Evolutionary conservation across 2,113 vertebrate genomes (phyloP).

Genomic region (Marmota flaviventris): DNA sequence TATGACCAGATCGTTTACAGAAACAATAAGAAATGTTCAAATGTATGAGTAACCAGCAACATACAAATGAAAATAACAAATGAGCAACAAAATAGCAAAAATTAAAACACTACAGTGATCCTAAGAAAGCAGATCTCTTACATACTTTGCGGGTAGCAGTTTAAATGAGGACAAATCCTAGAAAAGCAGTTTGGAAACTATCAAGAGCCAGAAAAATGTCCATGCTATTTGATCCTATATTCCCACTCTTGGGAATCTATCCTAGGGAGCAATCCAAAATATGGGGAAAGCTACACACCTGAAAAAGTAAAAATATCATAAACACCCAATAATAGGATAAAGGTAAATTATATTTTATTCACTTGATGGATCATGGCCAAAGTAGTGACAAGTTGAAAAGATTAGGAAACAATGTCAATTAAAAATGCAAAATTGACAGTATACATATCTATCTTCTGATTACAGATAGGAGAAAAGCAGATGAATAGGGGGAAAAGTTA

Average conservation of each 20-base stretch:
- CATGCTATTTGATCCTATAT: constrained; percentile 20
- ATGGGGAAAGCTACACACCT: not conserved
- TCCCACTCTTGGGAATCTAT: not conserved
- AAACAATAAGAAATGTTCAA: not conserved
- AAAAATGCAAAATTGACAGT: constrained; percentile 29
- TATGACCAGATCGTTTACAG: not conserved
- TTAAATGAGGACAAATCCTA: constrained; percentile 2
- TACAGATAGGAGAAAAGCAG: constrained; percentile 61
- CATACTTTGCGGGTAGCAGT: not conserved
- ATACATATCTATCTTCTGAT: not conserved
- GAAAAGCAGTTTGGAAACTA: not conserved
- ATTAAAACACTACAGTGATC: not conserved
- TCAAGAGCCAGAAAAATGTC: not conserved
- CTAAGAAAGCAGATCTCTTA: not conserved
- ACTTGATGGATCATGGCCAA: constrained; percentile 16
- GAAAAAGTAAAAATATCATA: not conserved
- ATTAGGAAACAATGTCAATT: not conserved
- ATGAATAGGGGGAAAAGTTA: not conserved
- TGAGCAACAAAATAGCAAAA: constrained; percentile 20
- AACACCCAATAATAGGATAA: not conserved
- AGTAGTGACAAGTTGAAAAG: not conserved
- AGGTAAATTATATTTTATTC: not conserved
- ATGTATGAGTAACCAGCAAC: not conserved
- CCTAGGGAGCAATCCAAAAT: not conserved
- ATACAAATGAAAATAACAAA: constrained; percentile 25